Base-by-base conservation (phyloP, 2,888 invertebrate species). In the Ormyrus pomaceus region DNA sequence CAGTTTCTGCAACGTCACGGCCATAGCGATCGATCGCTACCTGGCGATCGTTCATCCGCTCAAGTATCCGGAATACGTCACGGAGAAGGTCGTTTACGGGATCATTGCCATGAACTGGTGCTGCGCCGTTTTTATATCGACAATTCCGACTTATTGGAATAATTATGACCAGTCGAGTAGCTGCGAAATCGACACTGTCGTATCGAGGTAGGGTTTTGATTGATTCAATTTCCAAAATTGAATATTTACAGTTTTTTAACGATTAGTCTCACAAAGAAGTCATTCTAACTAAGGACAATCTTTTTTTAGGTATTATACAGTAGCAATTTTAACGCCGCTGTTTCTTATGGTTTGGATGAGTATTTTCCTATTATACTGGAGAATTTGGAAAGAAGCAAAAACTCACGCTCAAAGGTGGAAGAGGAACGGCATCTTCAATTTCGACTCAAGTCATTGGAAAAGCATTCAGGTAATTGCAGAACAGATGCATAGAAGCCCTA, bases 21-120 rank as follows among this genome's bases (percentile, higher is more conserved):
- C 95, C 70, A 95, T 96, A 84, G 96, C 96, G 51, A 92, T 95
- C 81, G 96, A 96, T 91, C 92, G 94, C 85, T 96, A 96, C 89
- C 93, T 96, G 84, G 96, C 95, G 0, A 95, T 96, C 85, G 93
- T 96, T 65, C 94, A 95, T 90, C 96, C 96, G 9, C 92, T 96
- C 83, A 95, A 95, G 90, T 96, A 96, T 91, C 93, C 94, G 88
- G 90, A 91, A 46, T 94, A 93, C 88, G 94, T 96, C 93, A 95
- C 94, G n/a, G 94, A 94, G 86, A 91, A 93, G 84, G 92, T 93
- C 75, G 95, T 95, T 50, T 87, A 93, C 77, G 87, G 93, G 71
- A 92, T 95, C 72, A 94, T 95, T 89, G 91, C 93, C 66, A 88
- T 93, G 80, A 95, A 94, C 51, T 96, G 96, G 95, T 90, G 93